A percentile compares a stretch with the other conserved stretches of the same genome.
Evolutionary conservation across 2,113 vertebrate species (phyloP).

Genomic region (Pelusios castaneus): DNA sequence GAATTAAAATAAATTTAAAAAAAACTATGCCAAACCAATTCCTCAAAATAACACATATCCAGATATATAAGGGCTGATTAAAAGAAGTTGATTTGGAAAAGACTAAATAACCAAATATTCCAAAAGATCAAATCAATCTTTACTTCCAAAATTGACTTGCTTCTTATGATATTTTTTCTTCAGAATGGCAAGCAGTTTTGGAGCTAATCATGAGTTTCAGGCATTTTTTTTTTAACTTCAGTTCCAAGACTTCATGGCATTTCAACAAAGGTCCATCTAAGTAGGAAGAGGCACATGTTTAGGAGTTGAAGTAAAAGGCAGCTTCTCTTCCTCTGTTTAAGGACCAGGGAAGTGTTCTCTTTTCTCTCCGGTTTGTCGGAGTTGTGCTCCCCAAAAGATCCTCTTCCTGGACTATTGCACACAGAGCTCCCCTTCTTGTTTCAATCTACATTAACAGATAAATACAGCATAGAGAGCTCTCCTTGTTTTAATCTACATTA

Average conservation of each 20-base stretch:
- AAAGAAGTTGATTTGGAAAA: not conserved
- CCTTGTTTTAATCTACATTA: not conserved
- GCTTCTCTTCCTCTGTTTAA: accelerated
- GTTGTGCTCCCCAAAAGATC: not conserved
- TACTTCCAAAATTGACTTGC: not conserved
- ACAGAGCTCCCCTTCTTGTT: not conserved
- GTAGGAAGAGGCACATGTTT: not conserved
- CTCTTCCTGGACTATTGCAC: not conserved
- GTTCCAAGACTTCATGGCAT: not conserved
- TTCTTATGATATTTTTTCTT: not conserved
- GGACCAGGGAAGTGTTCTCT: not conserved
- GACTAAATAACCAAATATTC: not conserved
- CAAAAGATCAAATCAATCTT: not conserved
- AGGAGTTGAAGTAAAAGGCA: not conserved
- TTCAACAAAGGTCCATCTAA: not conserved
- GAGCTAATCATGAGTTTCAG: not conserved
- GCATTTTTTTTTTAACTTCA: not conserved
- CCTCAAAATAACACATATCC: accelerated
- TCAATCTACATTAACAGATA: not conserved
- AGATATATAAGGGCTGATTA: not conserved
- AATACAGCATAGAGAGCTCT: accelerated
- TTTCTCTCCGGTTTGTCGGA: not conserved
- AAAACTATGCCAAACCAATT: not conserved
- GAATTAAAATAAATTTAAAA: not conserved
- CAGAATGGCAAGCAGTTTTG: not conserved